phyloP scores from a whole-genome alignment of 1,140 invertebrate species.

The Ylistrum balloti region DNA sequence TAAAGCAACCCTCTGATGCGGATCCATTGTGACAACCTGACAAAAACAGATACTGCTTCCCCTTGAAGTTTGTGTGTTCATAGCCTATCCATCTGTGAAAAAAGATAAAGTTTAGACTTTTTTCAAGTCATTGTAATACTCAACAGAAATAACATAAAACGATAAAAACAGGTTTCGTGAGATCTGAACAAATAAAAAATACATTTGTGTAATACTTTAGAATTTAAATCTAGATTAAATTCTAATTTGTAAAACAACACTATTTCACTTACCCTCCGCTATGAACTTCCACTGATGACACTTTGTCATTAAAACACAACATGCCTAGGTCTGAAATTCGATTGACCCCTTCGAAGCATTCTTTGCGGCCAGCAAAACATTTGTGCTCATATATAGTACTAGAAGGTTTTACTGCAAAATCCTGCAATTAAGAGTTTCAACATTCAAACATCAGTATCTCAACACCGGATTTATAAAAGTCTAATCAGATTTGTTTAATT shows the following conservation, averaged over 20 bases:
- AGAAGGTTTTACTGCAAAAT: background rate
- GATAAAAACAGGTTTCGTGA: too few relatives aligned
- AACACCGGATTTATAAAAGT: too few relatives aligned
- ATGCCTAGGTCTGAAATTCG: background rate
- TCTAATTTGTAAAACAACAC: too few relatives aligned
- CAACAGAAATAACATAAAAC: too few relatives aligned
- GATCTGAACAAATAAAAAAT: background rate
- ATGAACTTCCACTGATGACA: background rate
- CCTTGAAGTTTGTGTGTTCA: background rate
- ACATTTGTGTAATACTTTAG: too few relatives aligned
- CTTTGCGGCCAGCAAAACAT: background rate
- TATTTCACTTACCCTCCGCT: background rate
- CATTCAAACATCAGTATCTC: too few relatives aligned
- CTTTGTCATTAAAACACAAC: background rate
- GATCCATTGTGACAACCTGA: background rate
- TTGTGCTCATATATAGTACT: background rate
- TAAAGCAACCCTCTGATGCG: background rate
- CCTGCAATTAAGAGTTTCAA: background rate
- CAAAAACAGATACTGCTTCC: constrained; percentile 22
- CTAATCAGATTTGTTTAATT: too few relatives aligned
- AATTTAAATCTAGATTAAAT: too few relatives aligned
- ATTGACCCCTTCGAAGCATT: background rate
- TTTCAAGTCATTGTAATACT: too few relatives aligned
- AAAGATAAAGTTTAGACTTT: background rate
- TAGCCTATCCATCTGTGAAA: background rate